Evolutionary conservation across 2,797 vertebrate genomes (phyloP), one percentile per base, ranked within the genome.

Genomic region (Microcaecilia unicolor): DNA sequence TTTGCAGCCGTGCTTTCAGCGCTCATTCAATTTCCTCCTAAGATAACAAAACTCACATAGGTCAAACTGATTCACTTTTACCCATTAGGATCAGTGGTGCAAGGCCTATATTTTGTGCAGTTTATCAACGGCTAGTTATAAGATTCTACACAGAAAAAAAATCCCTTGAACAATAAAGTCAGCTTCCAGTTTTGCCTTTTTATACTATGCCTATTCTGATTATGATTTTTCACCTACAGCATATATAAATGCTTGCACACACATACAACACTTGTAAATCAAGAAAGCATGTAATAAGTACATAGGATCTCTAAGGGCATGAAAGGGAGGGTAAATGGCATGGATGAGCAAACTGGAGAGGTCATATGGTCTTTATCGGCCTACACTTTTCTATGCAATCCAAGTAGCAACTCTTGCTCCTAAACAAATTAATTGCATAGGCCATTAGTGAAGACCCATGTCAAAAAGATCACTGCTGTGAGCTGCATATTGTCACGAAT

Each of bases 1-100:
- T 61, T 51, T 58, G 56, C 58, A 66, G 55, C 63, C 61, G 62
- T 43, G 62, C 67, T 71, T 67, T 64, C 31, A 58, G 50, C 66
- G 57, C 63, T 57, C 46, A 37, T 56, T 43, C 36, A 16, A 9
- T 49, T 46, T 65, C 64, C 32, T 52, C 48, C 46, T 42, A 70
- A 53, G 51, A 51, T 40, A 45, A 48, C 33, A 40, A 38, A 46
- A 33, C 13, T 19, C 4, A 54, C 13, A 29, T 3, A 25, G 31
- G 30, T 34, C 55, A 43, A 19, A 27, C 41, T 36, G 31, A 47
- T 33, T 51, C 51, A 46, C 36, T 58, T 45, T 29, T 57, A 38
- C 37, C 17, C 22, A 30, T 61, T 50, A 58, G 43, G 51, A 61
- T 58, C 36, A 53, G 49, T 45, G 55, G 39, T 18, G 25, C 41